Evolutionary conservation across 2,797 vertebrate genomes (phyloP).

Genomic region (Leucoraja ocellata): DNA sequence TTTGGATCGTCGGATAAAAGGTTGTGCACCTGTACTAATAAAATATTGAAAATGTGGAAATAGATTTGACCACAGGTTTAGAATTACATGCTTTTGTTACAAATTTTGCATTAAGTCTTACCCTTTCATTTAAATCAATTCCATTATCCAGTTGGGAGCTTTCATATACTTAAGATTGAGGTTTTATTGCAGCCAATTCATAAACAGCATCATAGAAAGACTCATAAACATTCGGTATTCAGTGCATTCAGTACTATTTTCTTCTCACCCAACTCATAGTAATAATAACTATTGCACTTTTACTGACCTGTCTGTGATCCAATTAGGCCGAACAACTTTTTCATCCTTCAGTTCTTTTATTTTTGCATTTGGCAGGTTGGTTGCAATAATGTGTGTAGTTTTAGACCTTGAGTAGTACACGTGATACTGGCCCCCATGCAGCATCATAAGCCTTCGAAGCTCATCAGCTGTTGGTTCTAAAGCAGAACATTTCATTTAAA

Average conservation of each 20-base stretch:
- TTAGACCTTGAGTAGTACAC: constrained; percentile 87
- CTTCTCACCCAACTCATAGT: neutral
- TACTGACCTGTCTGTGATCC: constrained; percentile 90
- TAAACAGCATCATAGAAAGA: neutral
- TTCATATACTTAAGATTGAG: neutral
- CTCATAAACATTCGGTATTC: neutral
- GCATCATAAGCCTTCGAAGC: constrained; percentile 87
- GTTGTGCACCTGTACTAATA: neutral
- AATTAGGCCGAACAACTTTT: constrained; percentile 86
- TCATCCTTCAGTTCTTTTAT: constrained; percentile 84
- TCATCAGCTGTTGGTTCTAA: constrained; percentile 88
- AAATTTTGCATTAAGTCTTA: neutral
- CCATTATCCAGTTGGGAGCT: neutral
- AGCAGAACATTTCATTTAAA: constrained; percentile 43
- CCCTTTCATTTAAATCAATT: neutral
- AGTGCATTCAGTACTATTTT: neutral
- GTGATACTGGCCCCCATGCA: constrained; percentile 92
- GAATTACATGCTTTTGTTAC: neutral
- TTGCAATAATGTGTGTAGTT: constrained; percentile 93
- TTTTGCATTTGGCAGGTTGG: constrained; percentile 88
- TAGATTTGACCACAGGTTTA: neutral
- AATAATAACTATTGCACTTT: neutral
- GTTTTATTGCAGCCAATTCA: neutral
- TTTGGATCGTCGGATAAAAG: too few species aligned
- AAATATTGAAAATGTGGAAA: neutral